Conservation (phyloP, 2,113 vertebrate genomes). For the Chamaea fasciata region DNA sequence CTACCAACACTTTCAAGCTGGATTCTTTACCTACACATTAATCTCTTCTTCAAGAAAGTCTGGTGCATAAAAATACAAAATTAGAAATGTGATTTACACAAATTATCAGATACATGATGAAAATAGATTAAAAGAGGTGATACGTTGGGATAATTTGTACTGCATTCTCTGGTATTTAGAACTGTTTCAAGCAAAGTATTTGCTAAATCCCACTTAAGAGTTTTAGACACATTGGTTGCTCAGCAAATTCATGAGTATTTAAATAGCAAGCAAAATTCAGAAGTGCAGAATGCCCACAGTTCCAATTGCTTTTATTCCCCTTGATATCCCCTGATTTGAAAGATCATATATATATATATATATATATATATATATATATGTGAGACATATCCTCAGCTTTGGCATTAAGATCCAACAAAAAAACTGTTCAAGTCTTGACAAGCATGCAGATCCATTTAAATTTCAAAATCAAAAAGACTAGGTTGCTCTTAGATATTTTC, state of each 20-base stretch:
- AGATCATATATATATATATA: background rate
- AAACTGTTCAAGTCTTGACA: background rate
- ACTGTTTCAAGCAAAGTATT: background rate
- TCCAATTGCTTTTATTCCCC: background rate
- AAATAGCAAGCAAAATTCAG: background rate
- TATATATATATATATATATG: background rate
- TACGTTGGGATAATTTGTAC: background rate
- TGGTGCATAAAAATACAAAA: conserved; percentile 32
- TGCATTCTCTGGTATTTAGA: background rate
- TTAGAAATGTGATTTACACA: background rate
- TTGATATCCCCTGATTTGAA: background rate
- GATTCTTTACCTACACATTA: conserved; percentile 28
- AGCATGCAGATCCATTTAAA: background rate
- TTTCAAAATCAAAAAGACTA: background rate
- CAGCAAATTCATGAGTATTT: background rate
- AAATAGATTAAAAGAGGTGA: background rate
- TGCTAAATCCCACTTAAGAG: background rate
- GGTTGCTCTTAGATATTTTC: background rate
- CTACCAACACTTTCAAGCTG: conserved; percentile 37
- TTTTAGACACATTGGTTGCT: background rate
- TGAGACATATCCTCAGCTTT: background rate
- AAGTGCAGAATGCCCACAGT: background rate
- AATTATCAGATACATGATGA: conserved; percentile 31
- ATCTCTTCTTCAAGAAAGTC: conserved; percentile 43
- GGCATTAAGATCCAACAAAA: background rate